Percentiles rank a stretch among this genome's conserved stretches.
Evolutionary conservation across 2,888 invertebrate species (phyloP).

Genomic region (Leucania comma): DNA sequence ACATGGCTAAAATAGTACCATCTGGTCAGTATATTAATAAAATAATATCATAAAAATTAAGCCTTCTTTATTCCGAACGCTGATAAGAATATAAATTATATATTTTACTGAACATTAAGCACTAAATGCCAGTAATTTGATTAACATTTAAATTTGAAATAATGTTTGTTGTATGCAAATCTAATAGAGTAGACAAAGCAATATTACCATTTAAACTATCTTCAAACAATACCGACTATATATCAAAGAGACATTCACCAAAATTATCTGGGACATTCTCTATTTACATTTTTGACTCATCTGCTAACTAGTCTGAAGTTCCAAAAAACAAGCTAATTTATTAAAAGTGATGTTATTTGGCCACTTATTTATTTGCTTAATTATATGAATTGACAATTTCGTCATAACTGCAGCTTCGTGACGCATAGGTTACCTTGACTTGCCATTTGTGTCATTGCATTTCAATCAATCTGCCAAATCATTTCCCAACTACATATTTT

Average conservation of each 20-base stretch:
- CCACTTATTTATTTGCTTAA: not conserved
- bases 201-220: constrained; percentile 67
- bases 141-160: constrained; percentile 67
- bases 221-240: constrained; percentile 65
- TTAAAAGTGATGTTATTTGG: constrained; percentile 19
- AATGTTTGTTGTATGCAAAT: constrained; percentile 65
- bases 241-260: constrained; percentile 59
- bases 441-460: constrained; percentile 1
- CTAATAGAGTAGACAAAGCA: constrained; percentile 63
- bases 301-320: constrained; percentile 2
- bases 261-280: constrained; percentile 54
- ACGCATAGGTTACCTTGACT: constrained; percentile 11
- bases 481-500: no score
- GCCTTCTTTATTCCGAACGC: constrained; percentile 28
- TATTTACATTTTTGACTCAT: constrained; percentile 51
- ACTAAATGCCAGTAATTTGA: constrained; percentile 64
- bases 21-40: constrained; percentile 1
- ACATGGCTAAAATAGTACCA: not conserved
- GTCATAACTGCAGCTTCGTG: constrained; percentile 12
- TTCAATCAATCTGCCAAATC: no score
- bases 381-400: constrained; percentile 6
- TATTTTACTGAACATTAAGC: constrained; percentile 57
- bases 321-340: constrained; percentile 3
- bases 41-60: constrained; percentile 5
- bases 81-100: constrained; percentile 43